Base-by-base conservation (phyloP, 1,140 invertebrate genomes). In the Acromyrmex heyeri region DNA sequence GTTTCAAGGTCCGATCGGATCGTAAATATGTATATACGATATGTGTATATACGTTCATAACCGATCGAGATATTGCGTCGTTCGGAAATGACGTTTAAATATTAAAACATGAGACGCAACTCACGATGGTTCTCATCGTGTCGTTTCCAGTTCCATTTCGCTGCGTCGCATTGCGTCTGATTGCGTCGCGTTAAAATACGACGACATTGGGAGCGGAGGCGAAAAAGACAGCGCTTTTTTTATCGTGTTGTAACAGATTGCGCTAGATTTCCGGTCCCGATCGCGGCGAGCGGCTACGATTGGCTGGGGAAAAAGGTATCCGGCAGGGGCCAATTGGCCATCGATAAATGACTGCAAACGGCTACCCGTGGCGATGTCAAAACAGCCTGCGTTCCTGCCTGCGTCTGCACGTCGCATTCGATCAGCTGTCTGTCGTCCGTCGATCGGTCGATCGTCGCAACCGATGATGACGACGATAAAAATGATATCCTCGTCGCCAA, bases 181-280 rank as follows among this genome's bases (percentile, higher is more conserved):
- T 72, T 6, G 27, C 30, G 6, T 72, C 30, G 16, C 10, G n/a
- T 57, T 1, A 12, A 1, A 30, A 16, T 44, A 85, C 55, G 44
- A 61, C n/a, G 53, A 44, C n/a, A 16, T 65, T 12, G 10, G 3
- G 21, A 12, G 30, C 69, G 67, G 18, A 67, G 50, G 72, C 72
- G 72, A 59, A 62, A 87, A 76, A 30, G 38, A 82, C 67, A 73
- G 64, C 50, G 81, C 59, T 61, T 62, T 30, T 24, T 44, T 70
- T 16, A 27, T 69, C 24, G 87, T 87, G 86, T 87, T 64, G 70
- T 78, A 93, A 93, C 86, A 91, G 89, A 92, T 92, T 69, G 21
- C 65, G 91, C 92, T 86, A 64, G 70, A 65, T 88, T 69, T 59
- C 48, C 77, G 48, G 53, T 0, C 90, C 62, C 76, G 86, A 70